phyloP scores from a whole-genome alignment of 2,888 invertebrate genomes.

The Caenorhabditis virilis region DNA sequence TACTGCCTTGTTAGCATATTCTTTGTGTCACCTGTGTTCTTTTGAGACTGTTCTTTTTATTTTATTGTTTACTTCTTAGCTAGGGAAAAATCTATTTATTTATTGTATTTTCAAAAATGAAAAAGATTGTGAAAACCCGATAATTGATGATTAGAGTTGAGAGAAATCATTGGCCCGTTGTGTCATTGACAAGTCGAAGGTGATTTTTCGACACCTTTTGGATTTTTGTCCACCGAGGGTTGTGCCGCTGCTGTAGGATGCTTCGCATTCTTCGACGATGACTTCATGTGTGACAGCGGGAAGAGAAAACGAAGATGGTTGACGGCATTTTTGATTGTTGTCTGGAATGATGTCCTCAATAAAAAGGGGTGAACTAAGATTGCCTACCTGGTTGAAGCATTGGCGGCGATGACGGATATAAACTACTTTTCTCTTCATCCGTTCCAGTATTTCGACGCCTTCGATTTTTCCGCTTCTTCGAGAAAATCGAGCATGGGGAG shows the following conservation, averaged over 20 bases:
- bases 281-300: conserved; percentile 30
- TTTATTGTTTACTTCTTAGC: too few species aligned
- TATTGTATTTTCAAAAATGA: too few species aligned
- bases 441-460: conserved; percentile 21
- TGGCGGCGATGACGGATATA: conserved; percentile 32
- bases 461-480: conserved; percentile 15
- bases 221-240: not conserved
- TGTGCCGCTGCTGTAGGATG: too few species aligned
- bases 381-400: not conserved
- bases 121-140: not conserved
- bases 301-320: conserved; percentile 31
- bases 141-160: conserved; percentile 17
- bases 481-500: conserved; percentile 11
- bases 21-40: too few species aligned
- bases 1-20: too few species aligned
- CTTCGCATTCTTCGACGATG: too few species aligned
- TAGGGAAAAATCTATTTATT: too few species aligned
- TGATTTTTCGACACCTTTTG: conserved; percentile 27
- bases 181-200: conserved; percentile 30
- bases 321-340: too few species aligned
- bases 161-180: conserved; percentile 23
- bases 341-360: not conserved
- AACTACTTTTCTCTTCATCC: conserved; percentile 29
- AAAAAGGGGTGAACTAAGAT: not conserved
- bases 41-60: too few species aligned